Evolutionary conservation across 1,140 invertebrate genomes (phyloP).

Genomic region (Pseudomyrmex concolor): DNA sequence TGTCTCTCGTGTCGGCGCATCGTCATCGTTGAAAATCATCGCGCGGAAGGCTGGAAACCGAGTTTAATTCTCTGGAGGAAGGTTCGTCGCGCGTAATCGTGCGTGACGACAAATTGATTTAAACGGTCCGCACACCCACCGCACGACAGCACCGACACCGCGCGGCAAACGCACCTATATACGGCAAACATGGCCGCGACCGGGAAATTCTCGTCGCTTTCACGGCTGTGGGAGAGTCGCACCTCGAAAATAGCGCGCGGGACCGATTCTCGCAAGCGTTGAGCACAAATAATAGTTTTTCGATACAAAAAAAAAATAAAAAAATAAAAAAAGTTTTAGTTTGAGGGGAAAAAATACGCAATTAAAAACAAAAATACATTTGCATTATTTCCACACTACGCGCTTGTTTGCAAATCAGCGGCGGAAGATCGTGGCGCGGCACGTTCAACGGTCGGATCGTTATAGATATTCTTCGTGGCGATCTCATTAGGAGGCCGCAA

Average conservation of each 20-base stretch:
- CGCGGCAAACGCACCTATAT: constrained; percentile 14
- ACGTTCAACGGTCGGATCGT: neutral
- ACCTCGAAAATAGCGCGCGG: neutral
- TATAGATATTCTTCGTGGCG: constrained; percentile 27
- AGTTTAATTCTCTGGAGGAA: too few species aligned
- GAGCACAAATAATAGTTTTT: too few species aligned
- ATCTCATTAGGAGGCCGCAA: constrained; percentile 77
- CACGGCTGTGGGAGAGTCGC: neutral
- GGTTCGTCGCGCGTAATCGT: constrained; percentile 56
- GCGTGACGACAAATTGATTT: constrained; percentile 73
- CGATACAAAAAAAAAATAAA: too few species aligned
- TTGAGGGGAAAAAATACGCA: neutral
- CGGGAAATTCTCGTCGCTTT: constrained; percentile 34
- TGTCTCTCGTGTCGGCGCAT: neutral
- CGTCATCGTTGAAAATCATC: constrained; percentile 22
- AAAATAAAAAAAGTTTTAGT: too few species aligned
- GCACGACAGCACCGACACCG: constrained; percentile 51
- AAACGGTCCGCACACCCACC: constrained; percentile 68
- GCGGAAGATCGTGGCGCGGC: neutral
- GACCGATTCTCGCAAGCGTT: too few species aligned
- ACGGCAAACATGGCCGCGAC: constrained; percentile 5
- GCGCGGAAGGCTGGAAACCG: constrained; percentile 55
- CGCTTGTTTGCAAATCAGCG: neutral
- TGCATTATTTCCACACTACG: neutral
- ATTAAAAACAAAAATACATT: constrained; percentile 14